phyloP scores from a whole-genome alignment of 2,113 vertebrate genomes.

The Onychorhynchus coronatus region DNA sequence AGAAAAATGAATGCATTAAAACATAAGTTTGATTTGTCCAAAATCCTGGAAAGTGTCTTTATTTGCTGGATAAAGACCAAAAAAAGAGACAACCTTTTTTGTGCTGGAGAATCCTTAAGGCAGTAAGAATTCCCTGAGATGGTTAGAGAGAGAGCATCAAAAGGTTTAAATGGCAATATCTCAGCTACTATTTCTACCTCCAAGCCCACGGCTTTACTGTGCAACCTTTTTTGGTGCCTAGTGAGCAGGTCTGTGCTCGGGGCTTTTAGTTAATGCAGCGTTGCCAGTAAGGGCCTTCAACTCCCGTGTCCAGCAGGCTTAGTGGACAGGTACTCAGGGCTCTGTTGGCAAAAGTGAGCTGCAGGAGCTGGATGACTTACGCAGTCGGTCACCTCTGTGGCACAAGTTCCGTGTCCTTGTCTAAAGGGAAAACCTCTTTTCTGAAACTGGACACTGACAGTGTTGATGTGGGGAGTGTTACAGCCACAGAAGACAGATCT shows the following conservation, averaged over 20 bases:
- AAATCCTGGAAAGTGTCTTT: background rate
- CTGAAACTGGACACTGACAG: background rate
- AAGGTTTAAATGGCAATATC: background rate
- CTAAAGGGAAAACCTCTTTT: background rate
- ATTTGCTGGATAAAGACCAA: background rate
- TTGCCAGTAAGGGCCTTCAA: background rate
- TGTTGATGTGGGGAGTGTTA: background rate
- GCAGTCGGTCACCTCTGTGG: no score
- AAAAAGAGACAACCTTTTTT: background rate
- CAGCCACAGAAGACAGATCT: background rate
- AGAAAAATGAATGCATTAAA: background rate
- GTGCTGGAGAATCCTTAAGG: background rate
- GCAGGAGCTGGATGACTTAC: background rate
- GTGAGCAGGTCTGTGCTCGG: background rate
- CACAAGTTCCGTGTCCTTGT: background rate
- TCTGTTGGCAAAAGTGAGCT: background rate
- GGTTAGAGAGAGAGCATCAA: background rate
- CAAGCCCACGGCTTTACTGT: background rate
- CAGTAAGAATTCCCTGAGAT: background rate
- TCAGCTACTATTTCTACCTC: background rate
- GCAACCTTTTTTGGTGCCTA: background rate
- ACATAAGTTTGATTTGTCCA: background rate
- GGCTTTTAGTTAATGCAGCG: background rate
- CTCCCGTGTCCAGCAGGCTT: background rate
- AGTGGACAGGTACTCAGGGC: background rate